Evolutionary conservation across 2,888 invertebrate genomes (phyloP).

Genomic region (Dolomedes plantarius): DNA sequence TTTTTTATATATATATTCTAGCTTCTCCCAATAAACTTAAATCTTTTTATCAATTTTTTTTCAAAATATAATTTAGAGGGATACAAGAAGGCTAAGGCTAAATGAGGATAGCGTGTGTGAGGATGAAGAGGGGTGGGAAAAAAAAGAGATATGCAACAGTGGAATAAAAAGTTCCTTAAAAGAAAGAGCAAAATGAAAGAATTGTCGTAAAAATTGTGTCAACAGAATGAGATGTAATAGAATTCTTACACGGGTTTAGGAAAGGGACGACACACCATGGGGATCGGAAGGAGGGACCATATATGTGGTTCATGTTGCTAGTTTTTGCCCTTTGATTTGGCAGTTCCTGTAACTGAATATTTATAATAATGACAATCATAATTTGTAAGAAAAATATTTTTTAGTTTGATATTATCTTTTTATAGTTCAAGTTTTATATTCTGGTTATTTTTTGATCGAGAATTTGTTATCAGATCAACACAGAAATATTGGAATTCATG

Average conservation of each 20-base stretch:
- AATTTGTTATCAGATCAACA: no score
- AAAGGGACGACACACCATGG: slow-evolving; percentile 1
- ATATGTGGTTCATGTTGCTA: background rate
- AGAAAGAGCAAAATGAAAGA: background rate
- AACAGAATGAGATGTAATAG: slow-evolving; percentile 49
- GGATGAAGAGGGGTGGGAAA: no score
- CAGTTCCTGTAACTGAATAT: no score
- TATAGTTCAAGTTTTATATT: no score
- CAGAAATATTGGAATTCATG: no score
- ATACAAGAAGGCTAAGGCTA: background rate
- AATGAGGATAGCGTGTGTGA: background rate
- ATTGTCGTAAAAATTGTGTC: slow-evolving; percentile 46
- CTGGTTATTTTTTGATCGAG: no score
- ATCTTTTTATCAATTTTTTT: background rate
- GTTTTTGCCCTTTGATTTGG: no score
- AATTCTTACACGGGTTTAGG: slow-evolving; percentile 42
- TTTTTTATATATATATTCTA: background rate
- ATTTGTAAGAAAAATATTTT: no score
- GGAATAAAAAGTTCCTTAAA: background rate
- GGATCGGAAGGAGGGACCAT: slow-evolving; percentile 3
- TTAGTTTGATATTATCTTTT: no score
- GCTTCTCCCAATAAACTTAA: background rate
- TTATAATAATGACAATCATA: no score
- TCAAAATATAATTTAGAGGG: background rate
- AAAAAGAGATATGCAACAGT: background rate